Percentiles rank a stretch among this genome's conserved stretches.
phyloP scores from a whole-genome alignment of 1,140 invertebrate species.

The Charaxes varanes region DNA sequence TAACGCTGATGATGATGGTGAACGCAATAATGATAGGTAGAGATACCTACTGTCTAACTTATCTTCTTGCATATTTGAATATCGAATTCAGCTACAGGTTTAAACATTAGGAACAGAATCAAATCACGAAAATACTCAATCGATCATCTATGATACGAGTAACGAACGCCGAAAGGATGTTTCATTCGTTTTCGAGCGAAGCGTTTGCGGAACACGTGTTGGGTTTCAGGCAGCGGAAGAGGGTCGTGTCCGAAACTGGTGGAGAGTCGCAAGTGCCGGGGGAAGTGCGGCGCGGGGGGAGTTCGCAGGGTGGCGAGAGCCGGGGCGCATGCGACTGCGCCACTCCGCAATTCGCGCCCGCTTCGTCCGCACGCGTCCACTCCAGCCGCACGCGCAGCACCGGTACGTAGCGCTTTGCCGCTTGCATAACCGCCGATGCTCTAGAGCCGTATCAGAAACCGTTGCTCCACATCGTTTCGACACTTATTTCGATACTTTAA shows the following conservation, averaged over 20 bases:
- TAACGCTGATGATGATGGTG: no score
- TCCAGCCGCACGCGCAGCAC: slow-evolving; percentile 15
- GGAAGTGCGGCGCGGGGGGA: slow-evolving; percentile 5
- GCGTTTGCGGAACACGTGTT: slow-evolving; percentile 1
- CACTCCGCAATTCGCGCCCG: slow-evolving; percentile 47
- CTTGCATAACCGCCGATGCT: slow-evolving; percentile 19
- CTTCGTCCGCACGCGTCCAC: slow-evolving; percentile 26
- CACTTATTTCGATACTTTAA: slow-evolving; percentile 16
- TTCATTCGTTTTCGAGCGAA: no score
- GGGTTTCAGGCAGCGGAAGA: slow-evolving; percentile 16
- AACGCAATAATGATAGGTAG: no score
- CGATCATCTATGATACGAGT: no score
- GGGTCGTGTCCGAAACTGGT: slow-evolving; percentile 1
- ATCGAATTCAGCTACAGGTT: no score
- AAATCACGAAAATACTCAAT: no score
- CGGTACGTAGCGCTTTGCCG: slow-evolving; percentile 40
- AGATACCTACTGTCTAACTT: no score
- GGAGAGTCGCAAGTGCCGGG: no score
- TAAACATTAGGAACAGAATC: no score
- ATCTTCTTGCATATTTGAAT: no score
- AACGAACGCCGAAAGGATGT: no score
- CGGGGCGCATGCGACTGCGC: slow-evolving; percentile 24
- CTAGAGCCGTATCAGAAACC: slow-evolving; percentile 9
- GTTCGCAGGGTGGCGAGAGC: slow-evolving; percentile 7
- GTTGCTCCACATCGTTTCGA: slow-evolving; percentile 19